phyloP scores from a whole-genome alignment of 2,888 invertebrate species.

The Leptodirus hochenwartii region DNA sequence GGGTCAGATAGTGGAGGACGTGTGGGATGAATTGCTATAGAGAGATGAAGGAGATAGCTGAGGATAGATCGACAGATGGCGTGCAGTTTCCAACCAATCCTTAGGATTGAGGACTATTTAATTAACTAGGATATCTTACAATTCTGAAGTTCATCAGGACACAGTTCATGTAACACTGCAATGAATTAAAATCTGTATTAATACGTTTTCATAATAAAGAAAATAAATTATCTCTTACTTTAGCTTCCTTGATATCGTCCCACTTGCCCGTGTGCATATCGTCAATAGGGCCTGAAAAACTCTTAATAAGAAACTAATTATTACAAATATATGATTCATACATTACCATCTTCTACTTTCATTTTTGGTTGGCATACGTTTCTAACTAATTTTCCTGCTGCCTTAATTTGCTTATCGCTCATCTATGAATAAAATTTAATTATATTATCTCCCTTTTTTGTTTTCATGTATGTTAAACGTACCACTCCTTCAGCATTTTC shows the following conservation, averaged over 20 bases:
- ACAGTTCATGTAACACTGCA: slow-evolving; percentile 32
- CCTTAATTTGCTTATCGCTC: slow-evolving; percentile 35
- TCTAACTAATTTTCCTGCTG: slow-evolving; percentile 38
- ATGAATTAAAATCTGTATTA: slow-evolving; percentile 8
- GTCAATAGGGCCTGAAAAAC: slow-evolving; percentile 13
- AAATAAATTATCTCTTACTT: slow-evolving; percentile 9
- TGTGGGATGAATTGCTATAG: too few relatives aligned
- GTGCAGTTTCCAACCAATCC: too few relatives aligned
- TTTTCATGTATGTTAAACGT: too few relatives aligned
- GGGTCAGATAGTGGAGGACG: too few relatives aligned
- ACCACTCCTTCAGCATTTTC: too few relatives aligned
- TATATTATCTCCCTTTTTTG: too few relatives aligned
- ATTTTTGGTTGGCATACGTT: slow-evolving; percentile 43
- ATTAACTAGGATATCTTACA: slow-evolving; percentile 20
- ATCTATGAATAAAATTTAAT: slow-evolving; percentile 12
- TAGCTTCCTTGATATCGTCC: slow-evolving; percentile 13
- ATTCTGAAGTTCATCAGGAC: slow-evolving; percentile 30
- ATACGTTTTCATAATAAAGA: slow-evolving; percentile 2
- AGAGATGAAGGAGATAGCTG: too few relatives aligned
- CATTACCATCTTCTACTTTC: slow-evolving; percentile 33
- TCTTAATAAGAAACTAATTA: slow-evolving; percentile 2
- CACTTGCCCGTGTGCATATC: slow-evolving; percentile 15
- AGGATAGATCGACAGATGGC: too few relatives aligned
- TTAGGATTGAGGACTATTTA: too few relatives aligned
- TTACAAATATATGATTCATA: slow-evolving; percentile 9